Conservation (phyloP, 2,888 invertebrate genomes). For the Hofmannophila pseudospretella region DNA sequence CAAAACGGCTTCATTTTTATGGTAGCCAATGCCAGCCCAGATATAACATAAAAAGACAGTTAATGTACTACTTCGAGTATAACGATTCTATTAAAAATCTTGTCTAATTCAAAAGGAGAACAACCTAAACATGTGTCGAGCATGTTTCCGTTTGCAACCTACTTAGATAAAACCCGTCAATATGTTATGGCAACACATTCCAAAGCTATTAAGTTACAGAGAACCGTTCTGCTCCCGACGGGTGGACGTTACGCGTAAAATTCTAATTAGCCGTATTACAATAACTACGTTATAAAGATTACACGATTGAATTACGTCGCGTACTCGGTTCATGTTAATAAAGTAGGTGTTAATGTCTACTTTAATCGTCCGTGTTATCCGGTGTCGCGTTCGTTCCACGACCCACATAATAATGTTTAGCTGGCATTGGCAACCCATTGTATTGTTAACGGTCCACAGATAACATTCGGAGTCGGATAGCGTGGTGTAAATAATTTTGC, state of each 20-base stretch:
- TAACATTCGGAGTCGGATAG: constrained; percentile 45
- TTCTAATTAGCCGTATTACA: constrained; percentile 41
- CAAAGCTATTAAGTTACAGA: constrained; percentile 48
- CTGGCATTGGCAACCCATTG: constrained; percentile 49
- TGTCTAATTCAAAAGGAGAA: constrained; percentile 15
- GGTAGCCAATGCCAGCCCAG: too few species aligned
- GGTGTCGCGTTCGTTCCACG: constrained; percentile 54
- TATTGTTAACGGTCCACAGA: constrained; percentile 58
- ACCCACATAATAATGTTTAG: constrained; percentile 65
- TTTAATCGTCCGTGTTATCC: constrained; percentile 61
- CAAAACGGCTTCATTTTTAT: too few species aligned
- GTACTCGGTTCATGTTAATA: constrained; percentile 35
- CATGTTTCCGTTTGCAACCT: constrained; percentile 46
- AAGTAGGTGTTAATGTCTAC: constrained; percentile 47
- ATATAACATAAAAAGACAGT: too few species aligned
- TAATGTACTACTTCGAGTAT: too few species aligned
- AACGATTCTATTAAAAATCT: too few species aligned
- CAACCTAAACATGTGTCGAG: constrained; percentile 34
- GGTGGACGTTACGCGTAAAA: constrained; percentile 27
- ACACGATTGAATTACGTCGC: constrained; percentile 35
- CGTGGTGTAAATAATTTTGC: constrained; percentile 33
- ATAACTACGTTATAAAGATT: constrained; percentile 32
- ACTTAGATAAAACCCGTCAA: constrained; percentile 46
- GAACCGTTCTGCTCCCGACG: constrained; percentile 32
- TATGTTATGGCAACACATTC: constrained; percentile 42